A percentile compares a stretch with the other conserved stretches of the same genome.
Evolutionary conservation across 2,888 invertebrate genomes (phyloP).

Genomic region (Vannuccia rotundouncinata): DNA sequence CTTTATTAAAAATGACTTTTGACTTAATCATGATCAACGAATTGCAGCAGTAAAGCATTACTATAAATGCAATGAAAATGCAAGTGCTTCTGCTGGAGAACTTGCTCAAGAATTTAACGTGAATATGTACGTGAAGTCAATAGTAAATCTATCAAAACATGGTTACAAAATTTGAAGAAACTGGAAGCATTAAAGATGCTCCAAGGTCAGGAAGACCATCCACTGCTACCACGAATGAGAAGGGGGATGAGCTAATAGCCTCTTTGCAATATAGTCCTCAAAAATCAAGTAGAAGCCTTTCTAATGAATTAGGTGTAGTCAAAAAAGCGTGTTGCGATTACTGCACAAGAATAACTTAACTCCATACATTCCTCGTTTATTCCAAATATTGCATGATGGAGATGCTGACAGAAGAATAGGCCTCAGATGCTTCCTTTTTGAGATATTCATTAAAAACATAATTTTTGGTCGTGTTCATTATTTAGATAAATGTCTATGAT

Average conservation of each 20-base stretch:
- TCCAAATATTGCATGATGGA: not conserved
- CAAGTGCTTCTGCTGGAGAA: not conserved
- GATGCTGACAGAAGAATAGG: not conserved
- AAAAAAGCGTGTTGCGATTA: not conserved
- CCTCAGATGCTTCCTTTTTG: too few relatives aligned
- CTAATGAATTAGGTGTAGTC: not conserved
- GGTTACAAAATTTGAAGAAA: not conserved
- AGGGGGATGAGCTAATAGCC: not conserved
- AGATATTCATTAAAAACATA: too few relatives aligned
- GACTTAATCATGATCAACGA: not conserved
- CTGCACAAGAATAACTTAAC: not conserved
- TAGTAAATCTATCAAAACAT: not conserved
- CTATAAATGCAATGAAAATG: not conserved
- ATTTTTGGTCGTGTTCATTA: too few relatives aligned
- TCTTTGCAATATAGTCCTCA: not conserved
- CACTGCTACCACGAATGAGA: not conserved
- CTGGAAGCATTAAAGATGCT: not conserved
- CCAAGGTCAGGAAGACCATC: not conserved
- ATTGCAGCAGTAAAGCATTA: not conserved
- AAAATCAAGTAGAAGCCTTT: not conserved
- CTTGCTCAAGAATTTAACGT: not conserved
- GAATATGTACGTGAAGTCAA: not conserved
- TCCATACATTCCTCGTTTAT: not conserved
- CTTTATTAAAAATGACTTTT: not conserved
- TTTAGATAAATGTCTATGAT: too few relatives aligned